phyloP scores from a whole-genome alignment of 2,797 vertebrate species.

The Channa striata region DNA sequence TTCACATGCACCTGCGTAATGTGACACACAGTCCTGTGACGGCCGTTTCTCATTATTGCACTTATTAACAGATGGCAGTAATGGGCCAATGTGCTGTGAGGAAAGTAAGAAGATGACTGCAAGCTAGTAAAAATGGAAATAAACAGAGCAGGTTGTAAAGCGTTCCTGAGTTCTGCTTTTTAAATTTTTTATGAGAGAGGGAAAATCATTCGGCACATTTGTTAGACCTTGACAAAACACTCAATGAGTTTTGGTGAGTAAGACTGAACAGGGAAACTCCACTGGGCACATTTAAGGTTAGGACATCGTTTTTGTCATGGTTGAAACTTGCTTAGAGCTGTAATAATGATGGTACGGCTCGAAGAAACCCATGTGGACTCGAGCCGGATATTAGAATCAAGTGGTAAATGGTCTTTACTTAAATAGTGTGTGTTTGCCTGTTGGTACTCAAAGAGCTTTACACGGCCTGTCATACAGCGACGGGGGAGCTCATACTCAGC shows the following conservation, averaged over 20 bases:
- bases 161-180: not conserved
- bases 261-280: not conserved
- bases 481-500: too few species aligned
- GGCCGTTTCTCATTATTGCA: not conserved
- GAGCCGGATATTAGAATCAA: not conserved
- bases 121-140: not conserved
- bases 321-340: not conserved
- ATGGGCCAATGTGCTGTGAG: not conserved
- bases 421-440: too few species aligned
- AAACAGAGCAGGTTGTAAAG: not conserved
- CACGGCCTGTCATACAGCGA: too few species aligned
- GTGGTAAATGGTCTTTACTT: too few species aligned
- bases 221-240: not conserved
- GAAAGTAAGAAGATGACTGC: not conserved
- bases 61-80: not conserved
- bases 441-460: too few species aligned
- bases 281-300: not conserved
- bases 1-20: not conserved
- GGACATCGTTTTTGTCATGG: not conserved
- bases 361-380: not conserved
- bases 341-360: not conserved
- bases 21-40: not conserved
- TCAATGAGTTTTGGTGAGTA: not conserved
- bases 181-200: not conserved
- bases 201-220: not conserved